Evolutionary conservation across 1,140 invertebrate species (phyloP).

Genomic region (Ceratitis capitata): DNA sequence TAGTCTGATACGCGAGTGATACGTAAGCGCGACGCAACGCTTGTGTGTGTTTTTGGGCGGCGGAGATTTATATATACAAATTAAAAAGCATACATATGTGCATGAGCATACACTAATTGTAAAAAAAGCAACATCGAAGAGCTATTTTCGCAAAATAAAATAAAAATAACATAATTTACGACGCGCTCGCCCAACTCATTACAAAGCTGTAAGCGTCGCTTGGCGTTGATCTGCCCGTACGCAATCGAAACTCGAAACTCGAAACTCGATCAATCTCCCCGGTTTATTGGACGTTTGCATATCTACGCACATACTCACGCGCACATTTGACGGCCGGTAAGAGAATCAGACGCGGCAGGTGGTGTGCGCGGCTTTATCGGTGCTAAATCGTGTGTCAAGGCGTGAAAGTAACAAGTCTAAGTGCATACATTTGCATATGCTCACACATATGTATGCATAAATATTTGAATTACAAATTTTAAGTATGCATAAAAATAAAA

Average conservation of each 20-base stretch:
- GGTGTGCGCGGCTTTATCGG: neutral
- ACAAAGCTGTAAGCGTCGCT: slow-evolving; percentile 16
- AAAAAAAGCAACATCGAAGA: neutral
- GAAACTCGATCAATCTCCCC: slow-evolving; percentile 32
- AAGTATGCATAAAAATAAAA: neutral
- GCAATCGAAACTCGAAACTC: neutral
- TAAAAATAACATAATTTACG: neutral
- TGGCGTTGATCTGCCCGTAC: neutral
- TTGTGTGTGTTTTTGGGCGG: neutral
- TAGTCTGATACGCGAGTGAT: neutral
- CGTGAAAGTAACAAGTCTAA: slow-evolving; percentile 30
- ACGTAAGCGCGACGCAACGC: neutral
- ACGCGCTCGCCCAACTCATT: neutral
- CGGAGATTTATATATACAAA: slow-evolving; percentile 5
- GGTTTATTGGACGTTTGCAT: neutral
- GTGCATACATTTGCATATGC: neutral
- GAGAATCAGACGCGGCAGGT: neutral
- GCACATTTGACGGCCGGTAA: slow-evolving; percentile 14
- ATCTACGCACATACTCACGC: neutral
- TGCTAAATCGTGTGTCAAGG: slow-evolving; percentile 35
- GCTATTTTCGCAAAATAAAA: neutral
- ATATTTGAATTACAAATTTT: neutral
- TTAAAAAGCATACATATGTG: no score
- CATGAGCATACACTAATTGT: neutral
- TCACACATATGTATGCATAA: neutral